Evolutionary conservation across 2,888 invertebrate genomes (phyloP).

Genomic region (Megastigmus dorsalis): DNA sequence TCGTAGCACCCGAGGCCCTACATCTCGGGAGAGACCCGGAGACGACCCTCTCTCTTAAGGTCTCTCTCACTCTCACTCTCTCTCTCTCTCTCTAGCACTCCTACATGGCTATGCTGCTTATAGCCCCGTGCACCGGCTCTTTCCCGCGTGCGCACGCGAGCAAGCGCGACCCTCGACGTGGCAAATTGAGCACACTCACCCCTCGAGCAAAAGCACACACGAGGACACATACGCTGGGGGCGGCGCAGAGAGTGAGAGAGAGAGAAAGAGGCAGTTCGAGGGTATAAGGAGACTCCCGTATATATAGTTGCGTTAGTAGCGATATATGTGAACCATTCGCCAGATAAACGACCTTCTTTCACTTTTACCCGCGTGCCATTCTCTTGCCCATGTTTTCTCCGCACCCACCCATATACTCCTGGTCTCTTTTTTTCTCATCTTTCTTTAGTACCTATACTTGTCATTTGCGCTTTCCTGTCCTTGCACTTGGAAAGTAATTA

Average conservation of each 20-base stretch:
- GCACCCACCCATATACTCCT: background rate
- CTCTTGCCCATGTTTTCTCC: slow-evolving; percentile 21
- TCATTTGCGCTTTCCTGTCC: background rate
- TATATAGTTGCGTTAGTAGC: slow-evolving; percentile 61
- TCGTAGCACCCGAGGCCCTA: slow-evolving; percentile 72
- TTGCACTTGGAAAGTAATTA: background rate
- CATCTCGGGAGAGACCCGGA: slow-evolving; percentile 62
- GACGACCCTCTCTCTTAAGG: slow-evolving; percentile 59
- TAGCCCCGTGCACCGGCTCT: slow-evolving; percentile 64
- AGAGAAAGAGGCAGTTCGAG: background rate
- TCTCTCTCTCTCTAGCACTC: background rate
- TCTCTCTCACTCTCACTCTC: too few species aligned
- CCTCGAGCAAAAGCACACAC: slow-evolving; percentile 35
- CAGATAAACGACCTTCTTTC: slow-evolving; percentile 66
- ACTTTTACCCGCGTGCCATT: slow-evolving; percentile 52
- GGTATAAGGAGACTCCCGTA: slow-evolving; percentile 40
- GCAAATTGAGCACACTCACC: slow-evolving; percentile 72
- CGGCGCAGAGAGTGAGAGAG: background rate
- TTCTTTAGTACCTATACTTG: background rate
- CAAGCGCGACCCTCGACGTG: slow-evolving; percentile 66
- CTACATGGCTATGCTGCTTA: slow-evolving; percentile 56
- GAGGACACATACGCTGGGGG: slow-evolving; percentile 8
- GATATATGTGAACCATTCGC: slow-evolving; percentile 70
- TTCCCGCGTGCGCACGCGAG: slow-evolving; percentile 36
- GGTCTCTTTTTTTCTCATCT: background rate